These are phyloP conservation scores for Hirtodrosophila confusa DNA, from an alignment of 2,888 invertebrate genomes.

Conservation along the genomic window DNA sequence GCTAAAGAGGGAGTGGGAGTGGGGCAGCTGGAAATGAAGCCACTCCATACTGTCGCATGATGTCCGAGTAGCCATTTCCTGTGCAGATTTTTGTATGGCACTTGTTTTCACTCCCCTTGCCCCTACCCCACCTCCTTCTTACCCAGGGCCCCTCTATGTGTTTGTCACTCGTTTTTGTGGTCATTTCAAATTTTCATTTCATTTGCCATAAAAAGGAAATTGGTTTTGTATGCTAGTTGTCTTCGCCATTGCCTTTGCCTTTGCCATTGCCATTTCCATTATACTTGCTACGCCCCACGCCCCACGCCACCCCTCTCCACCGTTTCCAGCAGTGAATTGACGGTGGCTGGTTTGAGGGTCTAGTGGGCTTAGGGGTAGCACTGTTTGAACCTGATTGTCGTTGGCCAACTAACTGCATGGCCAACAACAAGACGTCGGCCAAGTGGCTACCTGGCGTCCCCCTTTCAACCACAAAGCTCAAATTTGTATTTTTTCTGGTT, in stretches of 20 bases:
- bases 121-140: neutral
- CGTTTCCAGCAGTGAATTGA: slow-evolving; percentile 2
- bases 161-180: slow-evolving; percentile 70
- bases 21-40: slow-evolving; percentile 8
- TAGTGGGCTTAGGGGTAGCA: neutral
- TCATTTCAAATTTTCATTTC: slow-evolving; percentile 80
- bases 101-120: slow-evolving; percentile 5
- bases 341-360: neutral
- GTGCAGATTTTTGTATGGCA: slow-evolving; percentile 40
- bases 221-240: slow-evolving; percentile 74
- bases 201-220: slow-evolving; percentile 80
- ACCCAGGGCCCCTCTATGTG: slow-evolving; percentile 16
- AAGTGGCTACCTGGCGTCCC: slow-evolving; percentile 35
- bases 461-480: slow-evolving; percentile 7
- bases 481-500: slow-evolving; percentile 35
- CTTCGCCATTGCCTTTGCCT: slow-evolving; percentile 32
- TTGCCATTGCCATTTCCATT: slow-evolving; percentile 14
- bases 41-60: slow-evolving; percentile 47
- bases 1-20: neutral
- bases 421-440: slow-evolving; percentile 19
- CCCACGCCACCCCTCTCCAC: too few relatives aligned
- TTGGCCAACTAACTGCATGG: slow-evolving; percentile 52
- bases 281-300: neutral
- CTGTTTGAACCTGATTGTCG: slow-evolving; percentile 51
- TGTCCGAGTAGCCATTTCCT: slow-evolving; percentile 60